These are phyloP conservation scores for Orchesella cincta DNA, from an alignment of 1,140 invertebrate species.

Conservation along the genomic window DNA sequence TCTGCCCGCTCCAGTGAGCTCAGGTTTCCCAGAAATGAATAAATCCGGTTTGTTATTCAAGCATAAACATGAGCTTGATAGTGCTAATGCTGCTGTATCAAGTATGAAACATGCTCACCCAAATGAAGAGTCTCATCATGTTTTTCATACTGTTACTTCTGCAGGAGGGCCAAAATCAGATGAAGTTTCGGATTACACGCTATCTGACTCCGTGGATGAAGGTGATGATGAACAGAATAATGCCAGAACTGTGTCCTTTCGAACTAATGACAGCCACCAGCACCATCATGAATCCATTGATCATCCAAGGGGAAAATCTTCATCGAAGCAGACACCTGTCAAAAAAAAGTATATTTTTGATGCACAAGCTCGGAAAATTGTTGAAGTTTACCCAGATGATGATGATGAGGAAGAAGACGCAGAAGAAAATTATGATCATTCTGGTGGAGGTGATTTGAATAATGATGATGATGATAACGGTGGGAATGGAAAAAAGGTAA, in stretches of 20 bases:
- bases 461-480: not conserved
- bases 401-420: conserved; percentile 13
- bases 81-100: not conserved
- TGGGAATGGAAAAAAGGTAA: not conserved
- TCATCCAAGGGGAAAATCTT: conserved; percentile 10
- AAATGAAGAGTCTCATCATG: not conserved
- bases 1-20: not conserved
- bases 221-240: conserved; percentile 11
- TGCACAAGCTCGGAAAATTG: not conserved
- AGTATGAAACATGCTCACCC: not conserved
- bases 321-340: not conserved
- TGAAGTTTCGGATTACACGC: conserved; percentile 31
- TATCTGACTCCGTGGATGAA: conserved; percentile 2
- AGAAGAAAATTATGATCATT: not conserved
- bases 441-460: not conserved
- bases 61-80: not conserved
- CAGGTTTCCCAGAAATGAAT: not conserved
- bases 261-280: not conserved
- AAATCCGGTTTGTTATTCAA: not conserved
- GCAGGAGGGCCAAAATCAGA: conserved; percentile 15
- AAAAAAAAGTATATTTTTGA: conserved; percentile 27
- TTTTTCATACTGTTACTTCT: not conserved
- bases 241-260: not conserved
- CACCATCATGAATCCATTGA: not conserved
- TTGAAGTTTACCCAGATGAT: conserved; percentile 10